Percentiles rank a stretch among this genome's conserved stretches.
These are phyloP conservation scores for Tadarida brasiliensis DNA, from an alignment of 2,797 vertebrate species.

Conservation along the genomic window DNA sequence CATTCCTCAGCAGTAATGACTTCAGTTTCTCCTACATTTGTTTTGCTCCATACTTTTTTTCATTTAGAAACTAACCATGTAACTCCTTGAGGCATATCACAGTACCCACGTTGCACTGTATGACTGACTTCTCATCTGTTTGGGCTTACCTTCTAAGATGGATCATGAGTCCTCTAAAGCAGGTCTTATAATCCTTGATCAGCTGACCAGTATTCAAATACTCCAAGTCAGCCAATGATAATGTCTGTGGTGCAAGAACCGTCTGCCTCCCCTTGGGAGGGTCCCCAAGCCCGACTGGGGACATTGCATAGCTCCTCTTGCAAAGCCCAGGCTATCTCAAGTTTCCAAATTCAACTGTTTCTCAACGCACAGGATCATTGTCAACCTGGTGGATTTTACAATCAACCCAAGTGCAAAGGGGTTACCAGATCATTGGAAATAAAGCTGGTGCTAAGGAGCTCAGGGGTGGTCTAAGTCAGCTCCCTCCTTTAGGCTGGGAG, in stretches of 20 bases:
- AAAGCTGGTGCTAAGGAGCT: background rate
- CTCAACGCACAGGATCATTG: background rate
- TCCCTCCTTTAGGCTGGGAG: background rate
- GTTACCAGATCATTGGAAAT: background rate
- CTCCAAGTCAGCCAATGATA: background rate
- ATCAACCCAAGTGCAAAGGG: background rate
- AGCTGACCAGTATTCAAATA: background rate
- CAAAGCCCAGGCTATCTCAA: background rate
- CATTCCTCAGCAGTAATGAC: background rate
- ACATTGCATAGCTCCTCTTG: background rate
- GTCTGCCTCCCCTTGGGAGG: background rate
- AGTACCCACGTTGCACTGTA: background rate
- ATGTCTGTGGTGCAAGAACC: background rate
- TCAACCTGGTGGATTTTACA: background rate
- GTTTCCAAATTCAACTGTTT: background rate
- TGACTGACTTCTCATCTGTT: constrained; percentile 44
- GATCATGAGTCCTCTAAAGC: background rate
- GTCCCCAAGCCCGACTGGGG: background rate
- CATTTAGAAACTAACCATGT: background rate
- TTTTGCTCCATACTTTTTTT: background rate
- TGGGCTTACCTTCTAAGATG: constrained; percentile 10
- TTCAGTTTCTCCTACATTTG: background rate
- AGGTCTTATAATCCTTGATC: background rate
- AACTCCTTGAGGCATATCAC: background rate
- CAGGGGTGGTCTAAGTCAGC: background rate